Conservation (phyloP, 2,113 vertebrate genomes). For the Atherinomorus stipes region DNA sequence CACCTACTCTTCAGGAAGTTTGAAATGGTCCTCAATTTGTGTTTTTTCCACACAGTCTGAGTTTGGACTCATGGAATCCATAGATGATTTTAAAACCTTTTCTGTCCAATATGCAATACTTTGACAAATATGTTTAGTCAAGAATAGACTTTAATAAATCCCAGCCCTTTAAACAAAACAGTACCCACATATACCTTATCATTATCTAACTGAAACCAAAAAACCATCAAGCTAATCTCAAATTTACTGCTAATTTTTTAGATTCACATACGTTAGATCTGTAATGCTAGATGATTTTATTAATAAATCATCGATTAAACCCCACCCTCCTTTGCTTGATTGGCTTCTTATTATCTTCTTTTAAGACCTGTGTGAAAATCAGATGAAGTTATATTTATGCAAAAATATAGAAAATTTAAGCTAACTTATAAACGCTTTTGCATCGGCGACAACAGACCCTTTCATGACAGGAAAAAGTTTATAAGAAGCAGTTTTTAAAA, state of each 20-base stretch:
- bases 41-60: no score
- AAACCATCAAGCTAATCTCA: background rate
- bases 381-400: background rate
- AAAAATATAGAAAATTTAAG: background rate
- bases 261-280: background rate
- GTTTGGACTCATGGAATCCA: no score
- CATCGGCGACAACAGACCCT: background rate
- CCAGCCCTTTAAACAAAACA: background rate
- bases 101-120: no score
- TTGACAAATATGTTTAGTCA: no score
- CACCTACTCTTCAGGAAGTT: no score
- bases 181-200: background rate
- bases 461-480: background rate
- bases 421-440: background rate
- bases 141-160: background rate
- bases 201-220: background rate
- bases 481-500: background rate
- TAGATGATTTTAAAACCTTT: no score
- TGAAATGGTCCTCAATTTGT: no score
- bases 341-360: background rate
- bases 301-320: no score
- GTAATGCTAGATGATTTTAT: no score
- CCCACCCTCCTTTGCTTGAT: background rate
- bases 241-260: background rate
- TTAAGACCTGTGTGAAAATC: background rate